Evolutionary conservation across 2,888 invertebrate genomes (phyloP), one percentile per base, ranked within the genome.

Genomic region (Athalia rosae): DNA sequence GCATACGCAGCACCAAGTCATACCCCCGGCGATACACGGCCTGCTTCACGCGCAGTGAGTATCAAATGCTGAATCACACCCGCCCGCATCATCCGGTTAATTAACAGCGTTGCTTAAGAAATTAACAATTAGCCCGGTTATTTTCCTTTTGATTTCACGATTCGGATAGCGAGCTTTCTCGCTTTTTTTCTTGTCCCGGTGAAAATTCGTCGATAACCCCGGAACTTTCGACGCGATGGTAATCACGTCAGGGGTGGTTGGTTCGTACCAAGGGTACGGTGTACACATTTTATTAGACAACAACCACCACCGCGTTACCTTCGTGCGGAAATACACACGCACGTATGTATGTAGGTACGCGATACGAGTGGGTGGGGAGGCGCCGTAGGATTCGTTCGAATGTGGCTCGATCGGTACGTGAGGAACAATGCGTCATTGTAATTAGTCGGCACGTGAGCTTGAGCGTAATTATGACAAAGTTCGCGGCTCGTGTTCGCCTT

Each of bases 41-140:
- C 80, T 87, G 67, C 82, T 87, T 62, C 87, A 87, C 77, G 85
- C 86, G 76, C 87, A 87, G 86, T 87, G 81, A 85, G 86, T 86
- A 81, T 61, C 74, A 74, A 71, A 73, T 48, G 11, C 56, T 73
- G 43, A 59, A 71, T 71, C 71, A 43, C 28, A 11, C 15, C 71
- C 4, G 4, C 15, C 28, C 6, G 50, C 48, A 53, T 50, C 11
- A 15, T 11, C 9, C 9, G 50, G 4, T 62, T 43, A 11, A 43
- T 4, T 62, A 11, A 5, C 43, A 2, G 28, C 28, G 28, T 28
- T 28, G 28, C 2, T 28, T 28, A 2, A 28, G 28, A 2, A 28
- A 28, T 28, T 28, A 28, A 28, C 28, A 2, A 28, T 43, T 4
- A 4, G 8, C 28, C 6, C 58, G 11, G 6, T 41, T 58, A 58